A percentile compares a stretch with the other conserved stretches of the same genome.
Conservation (phyloP, 2,113 vertebrate genomes). For the Oncorhynchus tshawytscha region DNA sequence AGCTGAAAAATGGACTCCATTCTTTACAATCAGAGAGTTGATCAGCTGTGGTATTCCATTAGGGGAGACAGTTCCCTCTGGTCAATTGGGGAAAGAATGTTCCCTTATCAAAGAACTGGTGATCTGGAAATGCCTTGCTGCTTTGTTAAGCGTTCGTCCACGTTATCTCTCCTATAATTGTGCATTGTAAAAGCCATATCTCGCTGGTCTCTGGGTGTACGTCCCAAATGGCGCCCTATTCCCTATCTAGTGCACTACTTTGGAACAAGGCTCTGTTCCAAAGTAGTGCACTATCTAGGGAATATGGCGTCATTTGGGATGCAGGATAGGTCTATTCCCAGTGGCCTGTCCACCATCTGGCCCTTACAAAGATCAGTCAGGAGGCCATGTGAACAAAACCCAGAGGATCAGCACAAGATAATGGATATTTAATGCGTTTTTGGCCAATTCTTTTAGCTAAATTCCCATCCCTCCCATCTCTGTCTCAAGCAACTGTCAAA, state of each 20-base stretch:
- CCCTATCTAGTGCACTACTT: too few species aligned
- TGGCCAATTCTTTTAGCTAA: conserved; percentile 37
- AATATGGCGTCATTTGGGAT: too few species aligned
- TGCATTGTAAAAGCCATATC: conserved; percentile 69
- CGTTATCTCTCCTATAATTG: conserved; percentile 70
- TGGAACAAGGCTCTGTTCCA: too few species aligned
- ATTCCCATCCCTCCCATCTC: conserved; percentile 34
- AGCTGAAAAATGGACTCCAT: conserved; percentile 13
- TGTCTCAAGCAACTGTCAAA: conserved; percentile 40
- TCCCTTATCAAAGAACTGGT: conserved; percentile 61
- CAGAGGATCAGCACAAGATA: conserved; percentile 65
- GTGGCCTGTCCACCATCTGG: conserved; percentile 72
- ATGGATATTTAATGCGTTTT: conserved; percentile 54
- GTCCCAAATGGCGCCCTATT: too few species aligned
- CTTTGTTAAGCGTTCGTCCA: conserved; percentile 68
- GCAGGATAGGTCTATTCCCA: conserved; percentile 44
- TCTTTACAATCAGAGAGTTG: conserved; percentile 23
- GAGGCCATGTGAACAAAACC: conserved; percentile 61
- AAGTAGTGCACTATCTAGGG: too few species aligned
- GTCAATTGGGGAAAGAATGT: conserved; percentile 63
- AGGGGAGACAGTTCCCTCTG: conserved; percentile 40
- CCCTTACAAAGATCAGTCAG: conserved; percentile 67
- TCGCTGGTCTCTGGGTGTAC: conserved; percentile 13
- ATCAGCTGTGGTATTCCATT: conserved; percentile 58
- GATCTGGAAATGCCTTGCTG: conserved; percentile 62